Evolutionary conservation across 2,797 vertebrate species (phyloP), one percentile per base, ranked within the genome.

Genomic region (Benthosema pterotum): DNA sequence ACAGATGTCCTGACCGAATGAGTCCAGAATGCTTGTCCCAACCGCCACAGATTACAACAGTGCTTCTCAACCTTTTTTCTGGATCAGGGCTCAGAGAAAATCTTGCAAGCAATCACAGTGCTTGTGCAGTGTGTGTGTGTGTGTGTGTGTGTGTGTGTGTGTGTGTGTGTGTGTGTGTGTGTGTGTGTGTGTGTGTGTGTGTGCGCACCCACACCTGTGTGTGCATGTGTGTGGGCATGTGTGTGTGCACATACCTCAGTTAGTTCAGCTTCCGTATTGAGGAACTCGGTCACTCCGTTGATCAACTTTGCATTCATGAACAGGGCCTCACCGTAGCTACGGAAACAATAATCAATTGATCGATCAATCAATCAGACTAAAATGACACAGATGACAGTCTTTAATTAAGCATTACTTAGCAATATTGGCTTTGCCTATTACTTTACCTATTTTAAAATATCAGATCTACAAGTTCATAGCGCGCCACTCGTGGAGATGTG

Each of bases 271-370:
- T 97, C 95, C 0, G 96, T 97, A 87, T 97, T 98, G 64, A 99
- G 95, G 87, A 98, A 99, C 91, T 99, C 97, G 0, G 97, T 99
- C 73, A 99, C 97, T 52, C 97, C 97, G 55, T 95, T 94, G 89
- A 99, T 96, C 85, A 99, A 94, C 83, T 95, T 98, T 0, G 96
- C 97, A 83, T 96, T 99, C 95, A 99, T 97, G 90, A 99, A 99
- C 83, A 99, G 85, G 4, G 97, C 96, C 88, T 99, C 97, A 11
- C 97, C 96, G 0, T 98, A 99, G 25, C 97, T 99, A 77, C 55
- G 78, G 57, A 72, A 42, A 77, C 14, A 86, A n/a, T n/a, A 25
- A 25, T 25, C 22, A 3, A 25, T 25, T 5, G 5, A 25, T 25
- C 22, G 2, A 25, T 25, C 65, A 78, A 72, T 0, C 22, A 25